Evolutionary conservation across 2,113 vertebrate species (phyloP).

Genomic region (Neogobius melanostomus): DNA sequence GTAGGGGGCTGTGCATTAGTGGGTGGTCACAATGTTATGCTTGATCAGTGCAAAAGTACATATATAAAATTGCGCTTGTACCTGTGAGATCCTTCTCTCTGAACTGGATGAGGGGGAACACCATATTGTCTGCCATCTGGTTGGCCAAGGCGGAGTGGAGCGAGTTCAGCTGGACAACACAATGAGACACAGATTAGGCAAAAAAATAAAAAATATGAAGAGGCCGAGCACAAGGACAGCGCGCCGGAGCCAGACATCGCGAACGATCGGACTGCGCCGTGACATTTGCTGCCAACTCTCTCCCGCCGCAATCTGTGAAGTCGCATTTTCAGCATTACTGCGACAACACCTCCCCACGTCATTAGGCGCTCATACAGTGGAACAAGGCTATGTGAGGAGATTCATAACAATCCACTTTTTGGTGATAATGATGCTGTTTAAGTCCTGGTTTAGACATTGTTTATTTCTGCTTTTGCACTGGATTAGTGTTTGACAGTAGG

Average conservation of each 20-base stretch:
- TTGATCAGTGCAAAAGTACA: neutral
- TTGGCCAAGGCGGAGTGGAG: constrained; percentile 90
- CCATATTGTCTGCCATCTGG: constrained; percentile 94
- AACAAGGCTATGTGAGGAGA: constrained; percentile 17
- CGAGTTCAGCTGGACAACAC: constrained; percentile 85
- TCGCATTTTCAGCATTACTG: constrained; percentile 21
- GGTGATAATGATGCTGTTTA: neutral
- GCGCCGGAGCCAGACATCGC: constrained; percentile 36
- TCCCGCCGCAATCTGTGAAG: constrained; percentile 33
- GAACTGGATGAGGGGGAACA: constrained; percentile 94
- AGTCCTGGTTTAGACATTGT: neutral
- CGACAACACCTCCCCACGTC: constrained; percentile 11
- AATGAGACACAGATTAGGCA: constrained; percentile 33
- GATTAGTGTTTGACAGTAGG: neutral
- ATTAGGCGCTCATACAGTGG: constrained; percentile 21
- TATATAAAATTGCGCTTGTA: constrained; percentile 53
- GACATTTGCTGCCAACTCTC: constrained; percentile 28
- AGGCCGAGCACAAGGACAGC: constrained; percentile 13
- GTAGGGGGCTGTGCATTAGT: neutral
- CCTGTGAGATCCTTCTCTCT: constrained; percentile 98
- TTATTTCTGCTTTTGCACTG: neutral
- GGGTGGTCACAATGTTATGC: neutral
- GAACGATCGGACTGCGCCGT: constrained; percentile 12
- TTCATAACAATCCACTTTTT: constrained; percentile 22
- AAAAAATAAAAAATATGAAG: constrained; percentile 31